Conservation (phyloP, 2,113 vertebrate genomes). For the Pagrus major region DNA sequence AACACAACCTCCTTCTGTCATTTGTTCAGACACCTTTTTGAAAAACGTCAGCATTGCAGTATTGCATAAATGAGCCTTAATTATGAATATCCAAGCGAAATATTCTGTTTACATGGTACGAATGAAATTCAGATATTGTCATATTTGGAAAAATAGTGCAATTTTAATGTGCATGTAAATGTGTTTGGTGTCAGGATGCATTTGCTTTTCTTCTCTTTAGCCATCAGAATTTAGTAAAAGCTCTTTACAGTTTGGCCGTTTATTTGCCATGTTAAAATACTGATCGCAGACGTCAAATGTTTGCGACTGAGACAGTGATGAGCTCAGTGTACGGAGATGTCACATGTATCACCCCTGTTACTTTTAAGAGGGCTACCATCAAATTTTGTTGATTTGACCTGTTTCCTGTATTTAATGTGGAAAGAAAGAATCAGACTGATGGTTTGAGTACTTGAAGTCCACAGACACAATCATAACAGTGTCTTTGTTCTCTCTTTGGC, state of each 20-base stretch:
- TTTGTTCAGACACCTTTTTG: no score
- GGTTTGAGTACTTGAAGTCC: not conserved
- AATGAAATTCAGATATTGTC: no score
- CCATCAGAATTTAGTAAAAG: not conserved
- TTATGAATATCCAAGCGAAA: no score
- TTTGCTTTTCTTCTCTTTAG: not conserved
- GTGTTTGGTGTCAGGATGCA: not conserved
- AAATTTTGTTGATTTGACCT: not conserved
- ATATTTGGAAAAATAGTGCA: no score
- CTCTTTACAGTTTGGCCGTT: not conserved
- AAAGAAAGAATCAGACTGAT: not conserved
- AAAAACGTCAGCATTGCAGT: no score
- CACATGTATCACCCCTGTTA: not conserved
- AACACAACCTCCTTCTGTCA: no score
- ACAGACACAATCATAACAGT: not conserved
- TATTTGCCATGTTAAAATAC: not conserved
- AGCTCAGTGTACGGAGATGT: no score
- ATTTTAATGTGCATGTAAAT: no score
- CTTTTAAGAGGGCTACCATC: not conserved
- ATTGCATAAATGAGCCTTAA: no score
- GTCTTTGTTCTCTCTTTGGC: constrained; percentile 32
- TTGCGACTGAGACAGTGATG: no score
- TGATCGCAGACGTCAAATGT: not conserved
- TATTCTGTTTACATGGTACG: no score
- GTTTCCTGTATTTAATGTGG: not conserved